phyloP scores from a whole-genome alignment of 1,140 invertebrate species.

The Augochlora pura region DNA sequence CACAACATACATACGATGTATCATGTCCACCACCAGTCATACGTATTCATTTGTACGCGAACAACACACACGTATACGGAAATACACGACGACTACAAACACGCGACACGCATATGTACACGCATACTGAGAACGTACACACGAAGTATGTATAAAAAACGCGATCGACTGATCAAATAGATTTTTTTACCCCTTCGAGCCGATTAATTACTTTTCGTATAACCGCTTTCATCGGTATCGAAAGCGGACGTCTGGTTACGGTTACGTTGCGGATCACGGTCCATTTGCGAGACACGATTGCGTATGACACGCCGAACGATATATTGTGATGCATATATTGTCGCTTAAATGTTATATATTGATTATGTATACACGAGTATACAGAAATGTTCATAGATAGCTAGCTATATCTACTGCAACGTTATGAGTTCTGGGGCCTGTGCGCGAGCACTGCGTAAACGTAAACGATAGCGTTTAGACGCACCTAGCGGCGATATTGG shows the following conservation, averaged over 20 bases:
- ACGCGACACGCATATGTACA: not conserved
- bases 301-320: conserved; percentile 28
- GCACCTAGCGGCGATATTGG: too few relatives aligned
- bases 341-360: conserved; percentile 64
- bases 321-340: conserved; percentile 61
- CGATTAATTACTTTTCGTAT: conserved; percentile 65
- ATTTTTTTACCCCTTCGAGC: conserved; percentile 53
- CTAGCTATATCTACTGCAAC: conserved; percentile 45
- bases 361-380: conserved; percentile 49
- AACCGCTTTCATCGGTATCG: conserved; percentile 64
- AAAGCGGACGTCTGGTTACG: conserved; percentile 53
- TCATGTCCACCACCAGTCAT: conserved; percentile 56
- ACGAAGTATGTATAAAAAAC: conserved; percentile 27
- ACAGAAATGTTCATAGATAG: conserved; percentile 57
- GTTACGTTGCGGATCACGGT: conserved; percentile 7
- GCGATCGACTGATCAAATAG: conserved; percentile 63
- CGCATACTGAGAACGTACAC: not conserved
- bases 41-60: conserved; percentile 52
- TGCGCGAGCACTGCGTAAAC: not conserved
- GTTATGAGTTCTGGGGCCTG: not conserved
- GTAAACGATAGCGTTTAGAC: too few relatives aligned
- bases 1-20: conserved; percentile 36
- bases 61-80: not conserved
- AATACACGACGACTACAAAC: too few relatives aligned
- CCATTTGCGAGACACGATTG: conserved; percentile 11